Evolutionary conservation across 1,140 invertebrate genomes (phyloP).

Genomic region (Periplaneta americana): DNA sequence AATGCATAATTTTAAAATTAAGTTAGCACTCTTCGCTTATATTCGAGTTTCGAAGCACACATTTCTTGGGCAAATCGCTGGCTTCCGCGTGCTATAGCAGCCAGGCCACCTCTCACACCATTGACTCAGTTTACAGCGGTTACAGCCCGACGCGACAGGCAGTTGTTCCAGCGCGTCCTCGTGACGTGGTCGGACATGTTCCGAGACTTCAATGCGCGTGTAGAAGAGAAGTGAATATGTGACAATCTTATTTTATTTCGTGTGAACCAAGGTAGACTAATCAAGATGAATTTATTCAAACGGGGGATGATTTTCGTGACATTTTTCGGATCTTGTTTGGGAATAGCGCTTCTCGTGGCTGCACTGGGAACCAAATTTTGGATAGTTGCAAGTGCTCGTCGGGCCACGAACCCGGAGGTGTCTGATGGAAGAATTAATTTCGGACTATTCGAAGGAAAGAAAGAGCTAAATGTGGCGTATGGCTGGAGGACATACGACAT

Average conservation of each 20-base stretch:
- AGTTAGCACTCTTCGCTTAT: no score
- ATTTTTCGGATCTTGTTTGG: conserved; percentile 78
- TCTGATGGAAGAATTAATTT: conserved; percentile 75
- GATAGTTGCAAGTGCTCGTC: conserved; percentile 69
- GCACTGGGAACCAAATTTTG: conserved; percentile 84
- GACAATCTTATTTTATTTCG: no score
- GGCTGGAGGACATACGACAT: conserved; percentile 70
- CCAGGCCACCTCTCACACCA: background rate
- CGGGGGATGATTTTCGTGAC: conserved; percentile 82
- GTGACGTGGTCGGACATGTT: background rate
- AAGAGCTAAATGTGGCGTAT: conserved; percentile 75
- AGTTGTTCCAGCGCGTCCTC: no score
- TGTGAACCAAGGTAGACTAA: background rate
- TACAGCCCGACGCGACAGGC: background rate
- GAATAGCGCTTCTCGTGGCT: conserved; percentile 74
- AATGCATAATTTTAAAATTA: no score
- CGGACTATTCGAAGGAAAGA: conserved; percentile 78
- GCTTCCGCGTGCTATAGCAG: background rate
- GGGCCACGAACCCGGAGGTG: conserved; percentile 57
- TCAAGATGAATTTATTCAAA: conserved; percentile 49
- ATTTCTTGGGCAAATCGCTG: no score
- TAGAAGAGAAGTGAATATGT: background rate
- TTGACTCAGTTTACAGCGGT: background rate
- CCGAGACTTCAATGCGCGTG: background rate
- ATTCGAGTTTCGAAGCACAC: no score